Base-by-base conservation (phyloP, 1,140 invertebrate genomes). In the Musca domestica region DNA sequence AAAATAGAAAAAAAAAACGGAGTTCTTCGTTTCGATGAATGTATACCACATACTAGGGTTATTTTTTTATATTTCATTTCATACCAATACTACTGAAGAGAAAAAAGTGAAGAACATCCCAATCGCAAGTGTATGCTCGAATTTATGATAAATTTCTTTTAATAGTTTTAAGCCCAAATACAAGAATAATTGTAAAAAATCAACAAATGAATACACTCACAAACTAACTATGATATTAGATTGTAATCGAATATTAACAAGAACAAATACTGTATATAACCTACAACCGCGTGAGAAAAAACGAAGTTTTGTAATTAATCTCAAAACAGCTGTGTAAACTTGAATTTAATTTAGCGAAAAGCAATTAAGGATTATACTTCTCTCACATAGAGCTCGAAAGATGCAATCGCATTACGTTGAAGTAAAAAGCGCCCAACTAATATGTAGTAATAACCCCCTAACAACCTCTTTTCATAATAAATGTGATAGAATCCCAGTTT, bases 211-310 rank as follows among this genome's bases (percentile, higher is more conserved):
- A 34, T 61, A 79, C 76, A 79, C 77, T 79, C 77, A 79, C 77
- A 78, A 79, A 79, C 79, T 78, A 79, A 77, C 77, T 79, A 79
- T 79, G 77, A 79, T 79, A 79, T 76, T 79, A 79, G 77, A 22
- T 64, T 41, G 41, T 48, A 66, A 66, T 30, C 49, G 12, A 65
- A 49, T 51, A 48, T 20, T 34, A 49, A 66, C 34, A 63, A 69
- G 19, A 52, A 30, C 19, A 68, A 22, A 52, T 22, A 64, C 3
- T 68, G 48, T 68, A 52, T 23, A 63, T 64, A 68, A 30, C 7
- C 14, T 30, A 34, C 27, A 20, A 56, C 10, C 5, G 27, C 20
- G 27, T n/a, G n/a, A n/a, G n/a, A 56, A 56, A 15, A 0, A 25
- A 56, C 14, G 49, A 56, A 27, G 23, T 20, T 7, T 14, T 27